Evolutionary conservation across 2,113 vertebrate species (phyloP).

Genomic region (Mobula hypostoma): DNA sequence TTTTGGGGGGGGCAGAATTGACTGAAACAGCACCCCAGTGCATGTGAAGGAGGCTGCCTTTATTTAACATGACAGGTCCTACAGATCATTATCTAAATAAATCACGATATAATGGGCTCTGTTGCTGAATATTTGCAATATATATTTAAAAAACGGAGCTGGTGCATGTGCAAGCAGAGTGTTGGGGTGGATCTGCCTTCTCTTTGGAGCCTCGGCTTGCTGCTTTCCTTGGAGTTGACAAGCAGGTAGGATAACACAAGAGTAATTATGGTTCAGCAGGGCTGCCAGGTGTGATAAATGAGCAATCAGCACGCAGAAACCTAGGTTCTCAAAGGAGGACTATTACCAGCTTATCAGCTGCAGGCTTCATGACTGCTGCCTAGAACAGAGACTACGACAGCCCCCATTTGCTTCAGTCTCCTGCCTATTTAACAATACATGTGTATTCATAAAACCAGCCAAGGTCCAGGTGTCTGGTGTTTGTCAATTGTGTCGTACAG

Average conservation of each 20-base stretch:
- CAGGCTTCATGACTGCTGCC: slow-evolving; percentile 64
- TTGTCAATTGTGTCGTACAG: slow-evolving; percentile 27
- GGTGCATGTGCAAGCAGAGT: not conserved
- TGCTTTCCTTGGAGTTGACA: slow-evolving; percentile 83
- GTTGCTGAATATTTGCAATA: slow-evolving; percentile 5
- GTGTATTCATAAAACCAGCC: slow-evolving; percentile 28
- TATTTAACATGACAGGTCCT: not conserved
- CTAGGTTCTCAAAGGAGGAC: slow-evolving; percentile 92
- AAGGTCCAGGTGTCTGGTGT: slow-evolving; percentile 34
- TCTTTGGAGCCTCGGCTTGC: slow-evolving; percentile 2
- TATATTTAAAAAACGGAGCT: no score
- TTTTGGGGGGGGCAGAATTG: no score
- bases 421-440: slow-evolving; percentile 41
- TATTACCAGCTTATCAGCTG: slow-evolving; percentile 98
- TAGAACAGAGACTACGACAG: slow-evolving; percentile 63
- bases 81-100: slow-evolving; percentile 26
- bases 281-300: slow-evolving; percentile 99
- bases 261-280: slow-evolving; percentile 99
- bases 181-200: slow-evolving; percentile 40
- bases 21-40: not conserved
- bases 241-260: slow-evolving; percentile 92
- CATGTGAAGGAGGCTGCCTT: not conserved
- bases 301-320: slow-evolving; percentile 94
- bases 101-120: not conserved
- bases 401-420: slow-evolving; percentile 63